Conservation (phyloP, 2,888 invertebrate species). For the Pterostichus niger region DNA sequence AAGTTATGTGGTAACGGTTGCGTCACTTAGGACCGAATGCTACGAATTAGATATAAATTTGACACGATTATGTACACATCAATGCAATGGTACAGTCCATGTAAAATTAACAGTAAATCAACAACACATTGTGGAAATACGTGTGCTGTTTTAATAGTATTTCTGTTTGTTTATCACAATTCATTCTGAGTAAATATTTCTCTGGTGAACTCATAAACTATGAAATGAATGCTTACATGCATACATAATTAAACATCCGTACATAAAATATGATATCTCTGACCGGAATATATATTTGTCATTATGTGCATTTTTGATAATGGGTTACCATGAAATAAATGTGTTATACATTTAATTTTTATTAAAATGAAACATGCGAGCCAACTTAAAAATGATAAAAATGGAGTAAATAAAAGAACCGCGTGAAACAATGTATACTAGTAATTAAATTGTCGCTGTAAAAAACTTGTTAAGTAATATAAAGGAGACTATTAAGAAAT, state of each 20-base stretch:
- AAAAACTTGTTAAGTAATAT: constrained; percentile 40
- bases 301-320: not conserved
- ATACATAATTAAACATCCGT: constrained; percentile 10
- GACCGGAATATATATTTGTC: constrained; percentile 11
- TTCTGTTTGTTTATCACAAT: constrained; percentile 28
- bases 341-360: not conserved
- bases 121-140: constrained; percentile 1
- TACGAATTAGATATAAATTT: constrained; percentile 21
- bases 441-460: constrained; percentile 48
- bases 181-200: constrained; percentile 35
- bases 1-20: constrained; percentile 28
- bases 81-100: not conserved
- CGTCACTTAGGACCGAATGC: constrained; percentile 9
- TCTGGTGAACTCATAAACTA: constrained; percentile 6
- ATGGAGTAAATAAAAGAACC: constrained; percentile 9
- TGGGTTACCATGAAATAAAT: not conserved
- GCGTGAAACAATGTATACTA: constrained; percentile 43
- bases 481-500: constrained; percentile 37
- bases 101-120: constrained; percentile 1
- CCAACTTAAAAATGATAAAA: constrained; percentile 16
- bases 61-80: not conserved
- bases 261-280: not conserved
- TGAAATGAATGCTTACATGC: constrained; percentile 4
- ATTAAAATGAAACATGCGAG: constrained; percentile 16
- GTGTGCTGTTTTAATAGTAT: constrained; percentile 33